Percentiles rank a stretch among this genome's conserved stretches.
Conservation (phyloP, 1,140 invertebrate species). For the Drosophila pandora region DNA sequence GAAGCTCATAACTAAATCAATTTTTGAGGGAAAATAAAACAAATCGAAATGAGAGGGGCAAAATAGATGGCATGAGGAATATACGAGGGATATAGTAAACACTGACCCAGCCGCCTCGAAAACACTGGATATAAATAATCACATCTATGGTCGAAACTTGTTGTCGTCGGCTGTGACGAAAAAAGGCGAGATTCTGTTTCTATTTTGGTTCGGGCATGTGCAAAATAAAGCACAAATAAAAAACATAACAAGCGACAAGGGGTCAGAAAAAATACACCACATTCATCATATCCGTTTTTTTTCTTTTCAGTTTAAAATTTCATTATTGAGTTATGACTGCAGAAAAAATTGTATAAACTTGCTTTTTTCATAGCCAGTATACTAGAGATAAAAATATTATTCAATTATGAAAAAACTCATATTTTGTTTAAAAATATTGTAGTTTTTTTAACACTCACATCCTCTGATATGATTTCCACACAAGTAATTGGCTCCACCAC, state of each 20-base stretch:
- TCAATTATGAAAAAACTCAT: not conserved
- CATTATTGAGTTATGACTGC: constrained; percentile 12
- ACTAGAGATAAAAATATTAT: not conserved
- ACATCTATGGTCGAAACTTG: constrained; percentile 49
- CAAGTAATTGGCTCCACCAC: constrained; percentile 70
- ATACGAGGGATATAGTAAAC: constrained; percentile 13
- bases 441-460: constrained; percentile 56
- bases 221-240: constrained; percentile 42
- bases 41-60: constrained; percentile 11
- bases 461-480: constrained; percentile 67
- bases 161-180: constrained; percentile 52
- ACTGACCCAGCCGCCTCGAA: constrained; percentile 29
- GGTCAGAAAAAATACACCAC: constrained; percentile 51
- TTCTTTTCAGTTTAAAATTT: constrained; percentile 9
- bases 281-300: constrained; percentile 43
- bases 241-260: constrained; percentile 14
- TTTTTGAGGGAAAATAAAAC: constrained; percentile 34
- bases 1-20: constrained; percentile 34
- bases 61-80: constrained; percentile 1
- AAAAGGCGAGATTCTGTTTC: constrained; percentile 55
- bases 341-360: constrained; percentile 4
- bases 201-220: constrained; percentile 53
- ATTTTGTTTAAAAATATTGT: not conserved
- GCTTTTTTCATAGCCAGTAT: not conserved
- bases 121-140: constrained; percentile 63